Evolutionary conservation across 2,113 vertebrate genomes (phyloP).

Genomic region (Fulica atra): DNA sequence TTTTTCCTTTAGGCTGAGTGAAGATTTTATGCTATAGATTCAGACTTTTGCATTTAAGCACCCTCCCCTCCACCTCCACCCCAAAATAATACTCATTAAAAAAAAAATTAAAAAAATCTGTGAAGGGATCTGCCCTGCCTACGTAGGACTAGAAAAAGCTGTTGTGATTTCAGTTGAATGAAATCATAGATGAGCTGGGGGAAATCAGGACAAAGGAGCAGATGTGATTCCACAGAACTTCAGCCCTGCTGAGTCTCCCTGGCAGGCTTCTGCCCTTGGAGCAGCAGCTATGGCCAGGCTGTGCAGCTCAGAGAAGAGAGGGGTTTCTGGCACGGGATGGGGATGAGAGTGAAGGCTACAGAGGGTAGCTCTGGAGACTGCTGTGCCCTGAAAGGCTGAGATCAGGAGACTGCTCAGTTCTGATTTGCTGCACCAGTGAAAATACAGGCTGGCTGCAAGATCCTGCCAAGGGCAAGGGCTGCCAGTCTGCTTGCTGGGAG

Average conservation of each 20-base stretch:
- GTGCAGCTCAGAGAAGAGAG: background rate
- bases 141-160: constrained; percentile 25
- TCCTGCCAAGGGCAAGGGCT: background rate
- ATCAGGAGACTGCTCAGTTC: background rate
- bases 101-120: background rate
- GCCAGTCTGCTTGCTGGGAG: background rate
- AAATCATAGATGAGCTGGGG: constrained; percentile 19
- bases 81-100: background rate
- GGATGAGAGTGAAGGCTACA: background rate
- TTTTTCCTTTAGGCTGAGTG: constrained; percentile 28
- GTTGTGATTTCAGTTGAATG: constrained; percentile 19
- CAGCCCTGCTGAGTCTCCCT: background rate
- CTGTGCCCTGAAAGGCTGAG: background rate
- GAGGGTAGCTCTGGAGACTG: background rate
- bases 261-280: background rate
- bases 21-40: constrained; percentile 25
- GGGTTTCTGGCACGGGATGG: background rate
- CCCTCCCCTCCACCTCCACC: constrained; percentile 1
- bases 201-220: constrained; percentile 33
- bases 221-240: constrained; percentile 21
- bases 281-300: accelerated
- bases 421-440: constrained; percentile 13
- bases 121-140: constrained; percentile 33
- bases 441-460: background rate
- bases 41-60: constrained; percentile 31